Evolutionary conservation across 1,140 invertebrate species (phyloP), one percentile per base, ranked within the genome.

Genomic region (Anastrepha obliqua): DNA sequence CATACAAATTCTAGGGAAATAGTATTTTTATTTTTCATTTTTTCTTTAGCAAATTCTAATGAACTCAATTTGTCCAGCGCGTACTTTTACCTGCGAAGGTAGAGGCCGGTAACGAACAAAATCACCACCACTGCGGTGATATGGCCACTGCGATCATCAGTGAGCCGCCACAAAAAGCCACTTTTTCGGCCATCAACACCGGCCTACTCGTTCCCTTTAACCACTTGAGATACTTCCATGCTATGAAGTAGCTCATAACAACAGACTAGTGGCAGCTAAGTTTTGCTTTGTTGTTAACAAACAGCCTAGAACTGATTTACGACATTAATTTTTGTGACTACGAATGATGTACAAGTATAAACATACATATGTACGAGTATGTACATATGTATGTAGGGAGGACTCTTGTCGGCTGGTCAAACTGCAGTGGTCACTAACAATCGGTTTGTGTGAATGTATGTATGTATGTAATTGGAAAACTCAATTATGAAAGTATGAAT

Each of bases 161-260:
- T 58, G 47, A 81, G 17, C 17, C 13, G 74, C 47, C 5, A 74
- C 13, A 15, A 17, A n/a, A 5, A 81, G 47, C 74, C 47, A 81
- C 74, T 58, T 81, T 20, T 81, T 81, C 74, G 74, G 51, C 51
- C 74, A 81, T 20, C 74, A 81, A 81, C 74, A 67, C 64, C 47
- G n/a, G 9, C n/a, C 74, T 17, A 81, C 74, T 55, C 74, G 29
- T 55, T 58, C 74, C 74, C 74, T 81, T 81, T 81, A 81, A 20
- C 39, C 74, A 81, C 47, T 55, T 42, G 74, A 20, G 51, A n/a
- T n/a, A 55, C 74, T 81, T 81, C 47, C 20, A n/a, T 9, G n/a
- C 4, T 51, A 55, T 81, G 74, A 9, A n/a, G 74, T 58, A 29
- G 74, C 51, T 11, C 51, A 55, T 11, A 55, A 55, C 47, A 81